Evolutionary conservation across 2,797 vertebrate species (phyloP), one percentile per base, ranked within the genome.

Genomic region (Helostoma temminkii): DNA sequence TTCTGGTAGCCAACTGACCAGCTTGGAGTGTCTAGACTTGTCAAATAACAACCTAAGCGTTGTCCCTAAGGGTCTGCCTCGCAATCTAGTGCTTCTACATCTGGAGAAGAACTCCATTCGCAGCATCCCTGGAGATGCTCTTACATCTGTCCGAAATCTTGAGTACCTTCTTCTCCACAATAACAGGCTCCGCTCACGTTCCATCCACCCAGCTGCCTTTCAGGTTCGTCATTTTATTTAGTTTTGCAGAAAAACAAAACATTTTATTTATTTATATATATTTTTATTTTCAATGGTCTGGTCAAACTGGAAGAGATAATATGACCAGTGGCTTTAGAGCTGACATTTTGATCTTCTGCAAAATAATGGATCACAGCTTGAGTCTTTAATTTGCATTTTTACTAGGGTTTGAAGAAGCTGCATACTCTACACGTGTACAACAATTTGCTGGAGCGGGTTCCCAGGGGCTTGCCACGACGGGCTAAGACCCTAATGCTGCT

Each of bases 341-440:
- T 3, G 16, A 48, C 5, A 22, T 52, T n/a, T 55, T 59, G 22
- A 53, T 15, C 11, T 42, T 9, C 12, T 62, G 24, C 3, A 1
- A 15, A 56, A 62, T 22, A 34, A 16, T 48, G 5, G 2, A 50
- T 60, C 9, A 19, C 11, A 4, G 5, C 1, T 16, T 59, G 2
- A 63, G 26, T 50, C 3, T 30, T 34, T 7, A 4, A 66, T 55
- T 41, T 64, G 9, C 24, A 3, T 66, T 76, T 62, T 42, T 36
- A 11, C 2, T 2, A 96, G n/a, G 97, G 97, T 42, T 92, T 99
- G 80, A 99, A 99, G 92, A 95, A 96, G 76, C 91, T 99, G 48
- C 98, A 99, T 90, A 99, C 98, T 0, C 93, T 99, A 61, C 97
- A 99, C 78, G 93, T 99, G 89, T 97, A 99, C 93, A 98, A 98